Base-by-base conservation (phyloP, 2,888 invertebrate species). In the Eulithis prunata region DNA sequence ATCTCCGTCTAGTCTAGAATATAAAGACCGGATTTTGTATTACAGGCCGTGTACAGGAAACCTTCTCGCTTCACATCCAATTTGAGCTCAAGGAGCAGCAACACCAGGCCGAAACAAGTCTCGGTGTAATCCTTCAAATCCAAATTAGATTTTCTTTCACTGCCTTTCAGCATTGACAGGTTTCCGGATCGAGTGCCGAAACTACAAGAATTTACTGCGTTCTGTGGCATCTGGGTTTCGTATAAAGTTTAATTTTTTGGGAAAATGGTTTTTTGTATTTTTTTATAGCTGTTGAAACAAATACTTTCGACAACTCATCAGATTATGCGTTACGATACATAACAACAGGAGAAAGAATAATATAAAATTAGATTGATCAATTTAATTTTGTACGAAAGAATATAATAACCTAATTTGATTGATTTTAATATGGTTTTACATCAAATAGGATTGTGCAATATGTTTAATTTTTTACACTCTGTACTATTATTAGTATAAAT, bases 131-230 rank as follows among this genome's bases (percentile, higher is more conserved):
- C 91, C 89, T 84, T 90, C 88, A 91, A 91, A 92, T 92, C 92
- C 91, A 91, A 92, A 92, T 91, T 90, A 91, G 91, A 91, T 92
- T 92, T 91, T 91, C 91, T 90, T 91, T 91, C 90, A 90, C 78
- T 80, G 83, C 83, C 83, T 83, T 84, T 80, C 85, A 88, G 89
- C 87, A 91, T 90, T 91, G 89, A 89, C 86, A 80, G 88, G 88
- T 82, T 87, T 85, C 80, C 80, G 76, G 69, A 69, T 71, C 74
- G 72, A 69, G 69, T 68, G 62, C 58, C 71, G 66, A 57, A 65
- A 68, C 69, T 69, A 70, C 59, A 69, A 63, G 59, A 56, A 68
- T 64, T 57, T 64, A 64, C 57, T 69, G 68, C 69, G 78, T 73
- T 78, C 73, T 80, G 79, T 76, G 69, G 49, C 62, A 54, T 62